These are phyloP conservation scores for Ichneumon xanthorius DNA, from an alignment of 2,888 invertebrate genomes.

Conservation along the genomic window DNA sequence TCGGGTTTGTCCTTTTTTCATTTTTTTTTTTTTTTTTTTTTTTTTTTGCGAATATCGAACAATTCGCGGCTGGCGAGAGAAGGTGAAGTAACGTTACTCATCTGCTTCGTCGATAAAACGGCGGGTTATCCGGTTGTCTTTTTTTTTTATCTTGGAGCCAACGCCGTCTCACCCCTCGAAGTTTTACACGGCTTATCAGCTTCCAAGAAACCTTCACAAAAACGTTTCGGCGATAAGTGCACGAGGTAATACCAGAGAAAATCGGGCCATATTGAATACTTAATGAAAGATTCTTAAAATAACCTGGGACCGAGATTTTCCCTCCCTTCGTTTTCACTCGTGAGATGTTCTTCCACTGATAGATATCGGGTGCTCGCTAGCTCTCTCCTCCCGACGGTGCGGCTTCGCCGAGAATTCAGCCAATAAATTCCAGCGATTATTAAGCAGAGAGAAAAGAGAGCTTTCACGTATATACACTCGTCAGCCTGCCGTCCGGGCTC, in stretches of 20 bases:
- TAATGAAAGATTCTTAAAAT: conserved; percentile 81
- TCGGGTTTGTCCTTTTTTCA: background rate
- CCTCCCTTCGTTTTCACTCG: conserved; percentile 28
- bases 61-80: background rate
- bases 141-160: background rate
- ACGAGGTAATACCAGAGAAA: conserved; percentile 58
- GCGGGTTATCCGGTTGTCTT: conserved; percentile 5
- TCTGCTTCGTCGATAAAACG: conserved; percentile 20
- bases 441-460: conserved; percentile 74
- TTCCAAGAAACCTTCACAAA: conserved; percentile 36
- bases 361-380: conserved; percentile 27
- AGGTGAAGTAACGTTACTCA: conserved; percentile 9
- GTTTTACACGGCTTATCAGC: conserved; percentile 30
- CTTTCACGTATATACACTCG: conserved; percentile 18
- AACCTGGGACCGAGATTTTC: conserved; percentile 67
- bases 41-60: conserved; percentile 7
- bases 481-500: conserved; percentile 28
- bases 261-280: conserved; percentile 77
- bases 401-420: conserved; percentile 71
- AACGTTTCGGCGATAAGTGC: conserved; percentile 44
- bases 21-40: background rate
- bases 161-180: background rate
- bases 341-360: conserved; percentile 30
- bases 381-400: conserved; percentile 40
- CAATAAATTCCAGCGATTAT: conserved; percentile 82